Conservation (phyloP, 2,888 invertebrate species). For the Drosophila flavopinicola region DNA sequence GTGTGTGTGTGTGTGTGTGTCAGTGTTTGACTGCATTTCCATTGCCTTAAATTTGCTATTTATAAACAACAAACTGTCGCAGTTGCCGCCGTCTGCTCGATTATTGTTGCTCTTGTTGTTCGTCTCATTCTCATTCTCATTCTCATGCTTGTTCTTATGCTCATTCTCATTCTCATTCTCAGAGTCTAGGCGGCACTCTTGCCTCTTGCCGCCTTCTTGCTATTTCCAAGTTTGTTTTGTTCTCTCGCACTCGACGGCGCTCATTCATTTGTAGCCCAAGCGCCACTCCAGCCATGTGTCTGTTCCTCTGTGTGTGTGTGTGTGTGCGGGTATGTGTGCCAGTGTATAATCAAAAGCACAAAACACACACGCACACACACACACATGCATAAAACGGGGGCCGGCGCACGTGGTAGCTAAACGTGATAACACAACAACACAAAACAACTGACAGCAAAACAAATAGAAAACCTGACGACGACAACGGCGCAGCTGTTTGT, state of each 20-base stretch:
- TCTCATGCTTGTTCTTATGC: conserved; percentile 10
- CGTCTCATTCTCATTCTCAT: conserved; percentile 6
- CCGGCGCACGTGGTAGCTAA: conserved; percentile 83
- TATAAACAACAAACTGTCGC: conserved; percentile 35
- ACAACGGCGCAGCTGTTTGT: conserved; percentile 33
- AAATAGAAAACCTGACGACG: conserved; percentile 74
- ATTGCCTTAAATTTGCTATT: conserved; percentile 48
- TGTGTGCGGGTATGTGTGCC: conserved; percentile 9
- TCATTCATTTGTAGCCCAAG: conserved; percentile 49
- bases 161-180: conserved; percentile 10
- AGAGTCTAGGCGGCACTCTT: conserved; percentile 15
- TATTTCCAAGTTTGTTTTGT: conserved; percentile 44
- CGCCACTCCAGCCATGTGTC: conserved; percentile 31
- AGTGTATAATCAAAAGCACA: conserved; percentile 28
- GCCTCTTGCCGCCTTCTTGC: conserved; percentile 15
- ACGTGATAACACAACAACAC: conserved; percentile 82
- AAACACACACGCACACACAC: conserved; percentile 15
- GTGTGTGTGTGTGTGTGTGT: conserved; percentile 16
- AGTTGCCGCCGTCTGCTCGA: conserved; percentile 3
- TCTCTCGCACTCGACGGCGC: conserved; percentile 35
- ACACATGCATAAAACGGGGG: conserved; percentile 48
- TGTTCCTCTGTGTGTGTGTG: conserved; percentile 1
- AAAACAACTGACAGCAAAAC: conserved; percentile 70
- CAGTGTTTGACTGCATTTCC: conserved; percentile 40
- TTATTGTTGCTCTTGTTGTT: conserved; percentile 18